These are phyloP conservation scores for Lanius collurio DNA, from an alignment of 2,113 vertebrate genomes.

Conservation along the genomic window DNA sequence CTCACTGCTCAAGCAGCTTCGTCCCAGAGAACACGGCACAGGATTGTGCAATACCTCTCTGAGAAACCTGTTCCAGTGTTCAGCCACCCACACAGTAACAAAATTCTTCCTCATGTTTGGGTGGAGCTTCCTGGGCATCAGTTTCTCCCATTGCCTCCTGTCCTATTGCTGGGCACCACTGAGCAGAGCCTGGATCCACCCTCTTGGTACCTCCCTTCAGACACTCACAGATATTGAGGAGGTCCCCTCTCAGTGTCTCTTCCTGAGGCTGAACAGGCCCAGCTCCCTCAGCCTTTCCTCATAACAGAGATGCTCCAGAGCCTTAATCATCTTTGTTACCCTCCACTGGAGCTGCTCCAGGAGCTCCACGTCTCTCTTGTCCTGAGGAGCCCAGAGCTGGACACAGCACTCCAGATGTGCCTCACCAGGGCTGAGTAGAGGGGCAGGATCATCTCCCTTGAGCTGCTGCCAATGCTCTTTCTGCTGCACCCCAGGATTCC, in stretches of 20 bases:
- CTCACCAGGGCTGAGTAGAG: not conserved
- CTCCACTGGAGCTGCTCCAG: not conserved
- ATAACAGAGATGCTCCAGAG: not conserved
- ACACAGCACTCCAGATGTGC: not conserved
- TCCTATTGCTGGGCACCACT: not conserved
- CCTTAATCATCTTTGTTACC: not conserved
- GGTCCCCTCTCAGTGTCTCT: not conserved
- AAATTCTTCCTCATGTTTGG: not conserved
- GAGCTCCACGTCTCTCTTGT: not conserved
- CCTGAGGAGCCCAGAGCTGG: not conserved
- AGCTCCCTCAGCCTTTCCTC: not conserved
- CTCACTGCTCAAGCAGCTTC: not conserved
- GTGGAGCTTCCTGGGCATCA: not conserved
- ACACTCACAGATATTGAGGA: not conserved
- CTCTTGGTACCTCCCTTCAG: not conserved
- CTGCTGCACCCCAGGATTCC: not conserved
- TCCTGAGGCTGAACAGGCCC: not conserved
- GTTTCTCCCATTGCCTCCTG: not conserved
- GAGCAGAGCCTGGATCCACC: not conserved
- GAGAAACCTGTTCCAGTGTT: not conserved
- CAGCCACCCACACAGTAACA: not conserved
- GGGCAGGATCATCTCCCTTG: not conserved
- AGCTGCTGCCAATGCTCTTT: not conserved
- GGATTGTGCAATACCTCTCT: too few relatives aligned
- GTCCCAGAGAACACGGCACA: not conserved